These are phyloP conservation scores for Platygyra sinensis DNA, from an alignment of 64 coral and sea anemone species.

Conservation along the genomic window DNA sequence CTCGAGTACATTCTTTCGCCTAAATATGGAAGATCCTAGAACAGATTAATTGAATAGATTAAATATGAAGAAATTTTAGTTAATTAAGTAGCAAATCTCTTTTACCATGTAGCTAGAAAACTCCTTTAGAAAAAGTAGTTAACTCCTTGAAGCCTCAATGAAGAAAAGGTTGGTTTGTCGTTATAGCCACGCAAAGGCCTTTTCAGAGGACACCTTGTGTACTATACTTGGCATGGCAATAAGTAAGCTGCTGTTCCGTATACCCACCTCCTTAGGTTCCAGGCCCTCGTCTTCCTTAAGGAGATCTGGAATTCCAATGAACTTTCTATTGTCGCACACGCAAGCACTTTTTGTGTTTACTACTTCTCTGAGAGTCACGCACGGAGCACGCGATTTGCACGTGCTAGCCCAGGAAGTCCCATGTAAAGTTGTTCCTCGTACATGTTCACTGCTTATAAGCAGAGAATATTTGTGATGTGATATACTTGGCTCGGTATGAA, in stretches of 20 bases:
- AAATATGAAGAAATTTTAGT: no score
- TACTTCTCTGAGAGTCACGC: slow-evolving; percentile 11
- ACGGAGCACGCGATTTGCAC: not conserved
- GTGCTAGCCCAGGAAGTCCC: not conserved
- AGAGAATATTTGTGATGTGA: slow-evolving; percentile 31
- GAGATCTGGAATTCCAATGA: not conserved
- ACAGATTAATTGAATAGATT: not conserved
- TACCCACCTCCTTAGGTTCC: not conserved
- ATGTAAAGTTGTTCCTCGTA: not conserved
- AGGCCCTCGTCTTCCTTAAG: not conserved
- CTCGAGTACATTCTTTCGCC: slow-evolving; percentile 30
- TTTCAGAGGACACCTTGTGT: not conserved
- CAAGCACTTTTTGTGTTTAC: slow-evolving; percentile 2
- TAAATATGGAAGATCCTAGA: slow-evolving; percentile 5
- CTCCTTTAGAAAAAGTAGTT: no score
- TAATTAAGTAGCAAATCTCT: not conserved
- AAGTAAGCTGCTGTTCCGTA: not conserved
- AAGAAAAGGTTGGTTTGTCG: no score
- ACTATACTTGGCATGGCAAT: not conserved
- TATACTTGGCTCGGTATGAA: slow-evolving; percentile 12
- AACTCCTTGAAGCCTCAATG: no score
- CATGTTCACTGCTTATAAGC: not conserved
- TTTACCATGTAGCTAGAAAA: not conserved
- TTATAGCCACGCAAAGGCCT: no score
- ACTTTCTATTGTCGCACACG: not conserved